Evolutionary conservation across 1,140 invertebrate genomes (phyloP), one percentile per base, ranked within the genome.

Genomic region (Drosophila nebulosa): DNA sequence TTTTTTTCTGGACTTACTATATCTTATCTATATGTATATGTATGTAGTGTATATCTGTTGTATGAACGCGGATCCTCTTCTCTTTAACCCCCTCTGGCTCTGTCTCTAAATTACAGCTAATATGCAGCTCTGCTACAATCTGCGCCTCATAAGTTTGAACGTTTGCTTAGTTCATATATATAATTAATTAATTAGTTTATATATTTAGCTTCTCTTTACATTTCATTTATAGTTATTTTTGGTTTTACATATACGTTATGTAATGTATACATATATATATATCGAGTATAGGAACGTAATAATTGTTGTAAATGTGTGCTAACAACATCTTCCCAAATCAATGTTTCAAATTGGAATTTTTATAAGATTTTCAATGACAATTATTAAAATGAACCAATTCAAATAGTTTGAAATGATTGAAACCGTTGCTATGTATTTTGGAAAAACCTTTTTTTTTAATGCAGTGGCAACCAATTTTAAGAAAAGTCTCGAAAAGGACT

Each of bases 211-310:
- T 46, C 36, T 58, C 35, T 75, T 75, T 68, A 18, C 55, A 32
- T 7, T 21, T 32, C 9, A 35, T 16, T 27, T 27, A 27, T 55
- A 60, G 56, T 35, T 53, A n/a, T 21, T 2, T 72, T 58, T 72
- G 79, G 56, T 68, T 61, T 80, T 68, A n/a, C n/a, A n/a, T n/a
- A n/a, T n/a, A n/a, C n/a, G n/a, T n/a, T n/a, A n/a, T 51, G 52
- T 62, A 46, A 59, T 64, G 51, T 56, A 61, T 58, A 68, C 24
- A 30, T 57, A 58, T 46, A 59, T 68, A 62, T 76, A 78, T 83
- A 83, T 83, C 51, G 74, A 74, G 78, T 86, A 88, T 86, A 86
- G 83, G 83, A 86, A 86, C 83, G 71, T 86, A 88, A 79, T 88
- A 83, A 75, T 88, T 88, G 74, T 83, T 86, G 51, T 55, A 39